A percentile compares a stretch with the other conserved stretches of the same genome.
Conservation (phyloP, 1,140 invertebrate species). For the Platorchestia sp. region DNA sequence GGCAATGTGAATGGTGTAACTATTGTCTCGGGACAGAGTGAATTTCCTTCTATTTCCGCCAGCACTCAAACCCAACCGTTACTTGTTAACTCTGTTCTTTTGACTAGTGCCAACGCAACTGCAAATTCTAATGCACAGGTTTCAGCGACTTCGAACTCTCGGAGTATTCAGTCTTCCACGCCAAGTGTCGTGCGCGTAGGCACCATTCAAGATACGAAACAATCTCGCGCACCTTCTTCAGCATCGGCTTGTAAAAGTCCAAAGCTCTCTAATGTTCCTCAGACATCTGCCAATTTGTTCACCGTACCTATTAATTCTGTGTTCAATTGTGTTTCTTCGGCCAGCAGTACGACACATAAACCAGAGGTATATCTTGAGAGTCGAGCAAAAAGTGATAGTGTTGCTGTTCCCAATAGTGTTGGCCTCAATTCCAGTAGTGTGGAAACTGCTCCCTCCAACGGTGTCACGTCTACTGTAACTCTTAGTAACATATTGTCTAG, state of each 20-base stretch:
- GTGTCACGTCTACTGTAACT: background rate
- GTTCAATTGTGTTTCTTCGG: conserved; percentile 31
- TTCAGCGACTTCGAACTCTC: background rate
- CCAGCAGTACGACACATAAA: background rate
- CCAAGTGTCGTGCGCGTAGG: background rate
- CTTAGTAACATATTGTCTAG: conserved; percentile 48
- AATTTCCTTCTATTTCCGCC: background rate
- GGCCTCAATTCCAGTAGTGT: background rate
- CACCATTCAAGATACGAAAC: background rate
- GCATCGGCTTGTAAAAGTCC: background rate
- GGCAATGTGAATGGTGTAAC: background rate
- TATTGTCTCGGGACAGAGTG: background rate
- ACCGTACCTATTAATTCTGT: conserved; percentile 20
- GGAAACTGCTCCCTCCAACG: background rate
- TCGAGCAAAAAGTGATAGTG: background rate
- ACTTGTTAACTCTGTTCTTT: background rate
- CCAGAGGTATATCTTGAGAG: background rate
- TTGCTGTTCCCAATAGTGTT: background rate
- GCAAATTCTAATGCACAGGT: background rate
- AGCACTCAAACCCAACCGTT: background rate
- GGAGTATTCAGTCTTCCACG: background rate
- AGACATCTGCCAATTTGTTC: background rate
- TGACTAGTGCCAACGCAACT: background rate
- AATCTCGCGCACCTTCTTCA: background rate
- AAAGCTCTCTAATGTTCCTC: background rate